Evolutionary conservation across 2,888 invertebrate genomes (phyloP).

Genomic region (Melangyna quadrimaculata): DNA sequence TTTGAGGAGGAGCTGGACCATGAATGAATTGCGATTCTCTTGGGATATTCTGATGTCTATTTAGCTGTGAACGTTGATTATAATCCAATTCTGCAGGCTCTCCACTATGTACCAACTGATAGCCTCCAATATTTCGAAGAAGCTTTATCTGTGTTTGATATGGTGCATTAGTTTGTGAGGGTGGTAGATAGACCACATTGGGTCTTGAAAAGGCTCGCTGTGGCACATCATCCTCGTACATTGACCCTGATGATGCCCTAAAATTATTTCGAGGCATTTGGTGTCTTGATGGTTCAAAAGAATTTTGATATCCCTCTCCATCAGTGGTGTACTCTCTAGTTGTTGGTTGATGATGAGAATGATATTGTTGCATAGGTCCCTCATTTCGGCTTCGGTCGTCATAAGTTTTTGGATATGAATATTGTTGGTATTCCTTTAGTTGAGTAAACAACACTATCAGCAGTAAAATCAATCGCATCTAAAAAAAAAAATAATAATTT

Average conservation of each 20-base stretch:
- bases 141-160: background rate
- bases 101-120: slow-evolving; percentile 9
- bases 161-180: background rate
- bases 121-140: background rate
- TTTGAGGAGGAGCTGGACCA: background rate
- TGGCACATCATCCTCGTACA: background rate
- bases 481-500: no score
- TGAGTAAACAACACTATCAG: background rate
- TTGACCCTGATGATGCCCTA: background rate
- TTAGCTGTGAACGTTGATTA: background rate
- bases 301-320: background rate
- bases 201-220: background rate
- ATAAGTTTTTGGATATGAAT: background rate
- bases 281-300: background rate
- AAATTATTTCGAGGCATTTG: background rate
- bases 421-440: background rate
- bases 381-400: background rate
- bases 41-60: background rate
- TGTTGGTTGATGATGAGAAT: no score
- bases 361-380: background rate
- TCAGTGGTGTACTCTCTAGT: no score
- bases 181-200: background rate
- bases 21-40: background rate
- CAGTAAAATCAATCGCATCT: slow-evolving; percentile 35
- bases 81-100: background rate